A percentile compares a stretch with the other conserved stretches of the same genome.
These are phyloP conservation scores for Odocoileus hemionus DNA, from an alignment of 2,113 vertebrate genomes.

Conservation along the genomic window DNA sequence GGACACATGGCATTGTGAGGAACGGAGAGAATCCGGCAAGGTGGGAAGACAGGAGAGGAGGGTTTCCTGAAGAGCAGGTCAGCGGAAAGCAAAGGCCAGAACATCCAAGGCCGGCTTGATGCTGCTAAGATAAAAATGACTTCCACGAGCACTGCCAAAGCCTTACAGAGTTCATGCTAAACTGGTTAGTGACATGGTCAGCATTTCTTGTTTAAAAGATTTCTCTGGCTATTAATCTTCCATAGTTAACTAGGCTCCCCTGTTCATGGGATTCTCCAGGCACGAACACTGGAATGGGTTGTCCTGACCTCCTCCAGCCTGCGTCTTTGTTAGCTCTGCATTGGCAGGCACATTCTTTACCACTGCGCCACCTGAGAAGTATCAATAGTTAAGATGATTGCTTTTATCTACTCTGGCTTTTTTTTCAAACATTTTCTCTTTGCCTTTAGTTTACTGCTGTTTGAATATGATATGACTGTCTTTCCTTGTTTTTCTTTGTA, in stretches of 20 bases:
- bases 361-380: not conserved
- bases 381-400: not conserved
- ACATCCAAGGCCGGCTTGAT: not conserved
- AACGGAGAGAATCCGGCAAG: not conserved
- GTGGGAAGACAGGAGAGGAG: not conserved
- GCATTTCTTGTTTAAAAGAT: not conserved
- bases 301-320: not conserved
- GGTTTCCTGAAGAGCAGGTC: not conserved
- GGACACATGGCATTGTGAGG: not conserved
- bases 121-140: not conserved
- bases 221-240: not conserved
- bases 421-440: not conserved
- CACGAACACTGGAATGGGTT: not conserved
- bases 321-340: not conserved
- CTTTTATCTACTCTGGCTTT: not conserved
- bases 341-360: not conserved
- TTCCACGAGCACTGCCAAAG: not conserved
- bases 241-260: not conserved
- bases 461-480: not conserved
- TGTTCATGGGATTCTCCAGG: not conserved
- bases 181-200: not conserved
- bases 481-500: not conserved
- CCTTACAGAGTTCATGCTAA: not conserved
- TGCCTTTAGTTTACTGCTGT: not conserved
- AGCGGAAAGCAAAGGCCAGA: not conserved